Evolutionary conservation across 2,888 invertebrate species (phyloP), one percentile per base, ranked within the genome.

Genomic region (Hyalella azteca): DNA sequence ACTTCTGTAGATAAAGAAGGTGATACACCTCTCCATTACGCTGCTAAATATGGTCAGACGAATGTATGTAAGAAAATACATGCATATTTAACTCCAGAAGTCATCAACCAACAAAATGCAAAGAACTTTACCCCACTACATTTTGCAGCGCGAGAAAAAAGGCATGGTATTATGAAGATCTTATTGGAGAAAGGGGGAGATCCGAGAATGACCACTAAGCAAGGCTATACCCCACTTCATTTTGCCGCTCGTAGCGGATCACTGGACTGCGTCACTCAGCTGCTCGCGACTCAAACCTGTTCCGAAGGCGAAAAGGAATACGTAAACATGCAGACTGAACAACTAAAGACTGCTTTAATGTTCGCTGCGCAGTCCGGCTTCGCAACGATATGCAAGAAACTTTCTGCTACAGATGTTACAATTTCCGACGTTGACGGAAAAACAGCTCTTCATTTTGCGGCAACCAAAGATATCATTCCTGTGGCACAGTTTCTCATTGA

Each of bases 381-480:
- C 59, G 78, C 79, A 41, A 66, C 36, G 7, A 78, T 81, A 40
- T 83, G 83, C 66, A 48, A 66, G 13, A 73, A 66, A n/a, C 73
- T 83, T n/a, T 19, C 32, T 26, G 45, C 40, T 22, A 59, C 49
- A 13, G 78, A 81, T 32, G 77, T 81, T 26, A 79, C 78, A 49
- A 77, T 77, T n/a, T 45, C n/a, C 39, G 80, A 81, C 45, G 78
- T 66, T 26, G 78, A 77, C 11, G 80, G 81, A 1, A 79, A 79
- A 22, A 83, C 81, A 39, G 81, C 83, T 5, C 59, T 83, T 32
- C 80, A 78, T 49, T 73, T 50, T 77, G 83, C 83, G 26, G 81
- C 81, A 29, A 49, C 19, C 32, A 79, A 78, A 78, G 81, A 80
- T 0, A 80, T 66, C 73, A 66, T 78, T 15, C 78, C 77, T 48